Conservation (phyloP, 2,797 vertebrate species). For the Karalla daura region DNA sequence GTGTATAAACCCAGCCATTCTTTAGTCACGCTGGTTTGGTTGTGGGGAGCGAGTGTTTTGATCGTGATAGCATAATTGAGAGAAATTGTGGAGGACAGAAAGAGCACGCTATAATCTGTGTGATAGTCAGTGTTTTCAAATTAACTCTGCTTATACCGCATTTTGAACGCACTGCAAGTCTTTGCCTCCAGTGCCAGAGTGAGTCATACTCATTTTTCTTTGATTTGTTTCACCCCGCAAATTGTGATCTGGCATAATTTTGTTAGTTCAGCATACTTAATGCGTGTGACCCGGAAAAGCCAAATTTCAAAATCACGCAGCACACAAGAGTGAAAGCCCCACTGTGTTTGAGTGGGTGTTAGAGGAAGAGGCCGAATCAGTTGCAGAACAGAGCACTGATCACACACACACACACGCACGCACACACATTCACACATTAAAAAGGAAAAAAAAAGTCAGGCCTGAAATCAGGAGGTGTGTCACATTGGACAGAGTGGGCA, state of each 20-base stretch:
- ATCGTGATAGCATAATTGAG: slow-evolving; percentile 72
- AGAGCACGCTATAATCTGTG: slow-evolving; percentile 61
- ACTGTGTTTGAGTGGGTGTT: slow-evolving; percentile 60
- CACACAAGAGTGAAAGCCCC: slow-evolving; percentile 62
- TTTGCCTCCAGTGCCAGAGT: slow-evolving; percentile 22
- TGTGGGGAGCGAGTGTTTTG: slow-evolving; percentile 66
- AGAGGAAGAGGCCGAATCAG: slow-evolving; percentile 50
- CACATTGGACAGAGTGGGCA: slow-evolving; percentile 60
- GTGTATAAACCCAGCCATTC: slow-evolving; percentile 64
- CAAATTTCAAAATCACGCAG: slow-evolving; percentile 45
- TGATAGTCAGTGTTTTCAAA: slow-evolving; percentile 56
- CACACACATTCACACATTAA: no score
- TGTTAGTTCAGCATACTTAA: slow-evolving; percentile 43
- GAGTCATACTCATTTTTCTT: slow-evolving; percentile 49
- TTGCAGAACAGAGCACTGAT: slow-evolving; percentile 39
- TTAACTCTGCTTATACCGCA: slow-evolving; percentile 50
- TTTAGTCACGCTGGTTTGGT: slow-evolving; percentile 71
- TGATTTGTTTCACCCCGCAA: slow-evolving; percentile 34
- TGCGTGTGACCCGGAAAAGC: slow-evolving; percentile 51
- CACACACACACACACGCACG: no score
- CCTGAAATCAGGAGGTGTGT: slow-evolving; percentile 68
- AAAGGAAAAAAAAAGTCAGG: slow-evolving; percentile 47
- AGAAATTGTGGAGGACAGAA: slow-evolving; percentile 56
- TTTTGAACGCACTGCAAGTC: slow-evolving; percentile 46
- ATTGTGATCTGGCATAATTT: slow-evolving; percentile 39